These are phyloP conservation scores for Tiphia femorata DNA, from an alignment of 2,888 invertebrate species.

Conservation along the genomic window DNA sequence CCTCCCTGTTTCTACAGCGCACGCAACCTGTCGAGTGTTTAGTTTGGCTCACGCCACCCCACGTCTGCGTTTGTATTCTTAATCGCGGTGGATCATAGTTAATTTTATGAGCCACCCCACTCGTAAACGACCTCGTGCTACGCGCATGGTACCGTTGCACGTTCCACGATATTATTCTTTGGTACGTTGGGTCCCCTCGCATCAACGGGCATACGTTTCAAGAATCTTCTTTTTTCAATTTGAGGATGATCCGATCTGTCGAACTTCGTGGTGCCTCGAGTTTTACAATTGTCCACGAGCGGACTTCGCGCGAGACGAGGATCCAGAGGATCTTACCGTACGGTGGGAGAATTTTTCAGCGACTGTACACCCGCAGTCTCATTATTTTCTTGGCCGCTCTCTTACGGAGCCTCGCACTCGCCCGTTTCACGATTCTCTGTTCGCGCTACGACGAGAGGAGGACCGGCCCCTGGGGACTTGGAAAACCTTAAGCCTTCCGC, in stretches of 20 bases:
- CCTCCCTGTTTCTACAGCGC: constrained; percentile 56
- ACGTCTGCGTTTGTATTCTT: constrained; percentile 42
- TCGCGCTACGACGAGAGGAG: not conserved
- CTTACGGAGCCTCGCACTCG: no score
- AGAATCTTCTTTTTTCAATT: no score
- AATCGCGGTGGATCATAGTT: constrained; percentile 38
- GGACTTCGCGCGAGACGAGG: no score
- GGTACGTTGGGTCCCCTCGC: no score
- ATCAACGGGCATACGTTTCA: no score
- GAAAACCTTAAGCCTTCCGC: constrained; percentile 42
- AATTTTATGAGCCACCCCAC: constrained; percentile 24
- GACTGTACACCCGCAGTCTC: no score
- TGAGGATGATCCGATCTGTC: no score
- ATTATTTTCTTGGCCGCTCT: constrained; percentile 40
- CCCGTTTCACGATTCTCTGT: constrained; percentile 12
- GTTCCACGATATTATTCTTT: constrained; percentile 43
- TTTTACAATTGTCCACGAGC: no score
- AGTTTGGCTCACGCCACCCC: constrained; percentile 36
- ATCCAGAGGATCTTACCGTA: no score
- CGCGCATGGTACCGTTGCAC: no score
- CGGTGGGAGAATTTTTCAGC: no score
- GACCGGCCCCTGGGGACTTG: constrained; percentile 18
- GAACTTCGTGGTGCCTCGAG: no score
- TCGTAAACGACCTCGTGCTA: constrained; percentile 11
- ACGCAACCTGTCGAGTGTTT: constrained; percentile 63